A percentile compares a stretch with the other conserved stretches of the same genome.
Conservation (phyloP, 37 sponge, comb jelly and placozoan genomes). For the Amphimedon queenslandica region DNA sequence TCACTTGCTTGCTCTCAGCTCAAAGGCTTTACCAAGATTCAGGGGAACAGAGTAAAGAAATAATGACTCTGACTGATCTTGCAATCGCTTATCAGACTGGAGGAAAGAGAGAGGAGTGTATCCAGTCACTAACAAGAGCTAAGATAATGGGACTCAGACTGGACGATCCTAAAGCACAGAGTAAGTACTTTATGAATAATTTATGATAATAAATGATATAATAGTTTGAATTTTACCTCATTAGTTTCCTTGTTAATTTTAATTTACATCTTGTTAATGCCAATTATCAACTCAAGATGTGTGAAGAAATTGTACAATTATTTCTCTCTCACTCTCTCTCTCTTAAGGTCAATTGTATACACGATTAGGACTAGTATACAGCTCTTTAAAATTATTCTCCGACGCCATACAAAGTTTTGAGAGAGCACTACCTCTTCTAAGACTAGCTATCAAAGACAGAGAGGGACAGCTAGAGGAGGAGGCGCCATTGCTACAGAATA, state of each 20-base stretch:
- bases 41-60: conserved; percentile 36
- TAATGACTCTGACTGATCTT: conserved; percentile 36
- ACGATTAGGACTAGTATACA: conserved; percentile 56
- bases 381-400: conserved; percentile 22
- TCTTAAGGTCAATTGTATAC: conserved; percentile 49
- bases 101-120: conserved; percentile 31
- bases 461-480: conserved; percentile 16
- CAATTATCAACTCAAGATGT: neutral
- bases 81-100: conserved; percentile 33
- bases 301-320: neutral
- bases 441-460: neutral
- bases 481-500: conserved; percentile 76
- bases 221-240: neutral
- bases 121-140: conserved; percentile 47
- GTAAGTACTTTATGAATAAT: conserved; percentile 6
- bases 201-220: neutral
- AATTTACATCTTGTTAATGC: neutral
- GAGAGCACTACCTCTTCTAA: conserved; percentile 55
- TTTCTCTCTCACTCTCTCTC: neutral
- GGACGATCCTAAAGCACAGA: conserved; percentile 19
- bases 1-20: conserved; percentile 27
- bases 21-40: conserved; percentile 41
- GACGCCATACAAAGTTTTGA: conserved; percentile 63
- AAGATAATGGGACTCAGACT: conserved; percentile 34
- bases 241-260: neutral